Base-by-base conservation (phyloP, 2,113 vertebrate genomes). In the Origma solitaria region DNA sequence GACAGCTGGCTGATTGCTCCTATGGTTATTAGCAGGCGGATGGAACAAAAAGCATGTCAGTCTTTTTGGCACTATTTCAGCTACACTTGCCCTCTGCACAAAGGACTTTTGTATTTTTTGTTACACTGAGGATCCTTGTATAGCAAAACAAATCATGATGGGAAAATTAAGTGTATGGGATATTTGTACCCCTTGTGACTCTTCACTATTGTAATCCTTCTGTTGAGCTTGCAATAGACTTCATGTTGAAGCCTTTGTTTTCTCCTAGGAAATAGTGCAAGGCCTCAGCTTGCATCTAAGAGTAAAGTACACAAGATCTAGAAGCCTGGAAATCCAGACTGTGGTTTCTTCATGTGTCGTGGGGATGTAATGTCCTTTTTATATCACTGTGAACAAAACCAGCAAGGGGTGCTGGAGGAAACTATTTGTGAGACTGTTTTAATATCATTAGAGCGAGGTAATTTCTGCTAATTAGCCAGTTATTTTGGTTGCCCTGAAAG, bases 11-110 rank as follows among this genome's bases (percentile, higher is more conserved):
- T 86, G 94, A 84, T 90, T 60, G 95, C 88, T 93, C 37, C 1
- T 83, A 40, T 84, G 95, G 57, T 93, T 92, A 86, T 92, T 80
- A 94, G 72, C 72, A 86, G 90, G 95, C 93, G 96, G 94, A 96
- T 97, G 93, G 90, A 96, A 94, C 88, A 96, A 95, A 92, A 96
- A 94, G 92, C 90, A 38, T 88, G 95, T 94, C 94, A 90, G 80
- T 82, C 88, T 83, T 90, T 30, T 96, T 97, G 95, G 93, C 92
- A 86, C 65, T 86, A 5, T 75, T 92, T 96, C 94, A 97, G 82
- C 92, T 78, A 31, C 86, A 49, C 82, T 97, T 91, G 85, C 90
- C 86, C 80, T 78, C 88, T 95, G 88, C 88, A 96, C 92, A 96
- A 95, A 95, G 83, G 72, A 69, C 95, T 96, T 83, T 61, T 88